Evolutionary conservation across 2,888 invertebrate species (phyloP).

Genomic region (Agelastica alni): DNA sequence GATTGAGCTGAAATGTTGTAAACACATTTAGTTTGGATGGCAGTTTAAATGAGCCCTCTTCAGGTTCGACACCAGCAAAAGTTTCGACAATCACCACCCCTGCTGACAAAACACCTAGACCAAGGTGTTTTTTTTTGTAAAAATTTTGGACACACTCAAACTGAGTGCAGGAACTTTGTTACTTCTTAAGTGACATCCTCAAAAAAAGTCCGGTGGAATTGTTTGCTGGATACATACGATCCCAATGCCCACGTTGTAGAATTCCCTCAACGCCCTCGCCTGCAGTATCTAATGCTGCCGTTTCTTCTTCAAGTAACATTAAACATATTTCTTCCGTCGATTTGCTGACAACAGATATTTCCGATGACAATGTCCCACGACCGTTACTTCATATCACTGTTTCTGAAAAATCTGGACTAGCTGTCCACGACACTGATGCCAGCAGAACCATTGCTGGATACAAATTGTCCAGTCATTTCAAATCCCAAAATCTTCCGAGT

Average conservation of each 20-base stretch:
- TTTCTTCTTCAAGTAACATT: not conserved
- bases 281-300: too few species aligned
- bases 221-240: conserved; percentile 13
- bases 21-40: too few species aligned
- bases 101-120: too few species aligned
- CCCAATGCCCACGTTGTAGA: conserved; percentile 13
- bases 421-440: conserved; percentile 31
- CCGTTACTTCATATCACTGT: conserved; percentile 7
- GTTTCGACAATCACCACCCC: too few species aligned
- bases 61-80: too few species aligned
- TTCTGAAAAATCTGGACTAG: conserved; percentile 16
- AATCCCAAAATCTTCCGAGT: too few species aligned
- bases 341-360: conserved; percentile 6
- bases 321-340: too few species aligned
- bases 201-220: too few species aligned
- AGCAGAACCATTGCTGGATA: conserved; percentile 20
- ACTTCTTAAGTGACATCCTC: conserved; percentile 1
- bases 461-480: too few species aligned
- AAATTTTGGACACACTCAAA: conserved; percentile 19
- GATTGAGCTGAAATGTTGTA: too few species aligned
- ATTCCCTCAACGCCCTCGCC: too few species aligned
- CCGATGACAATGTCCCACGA: not conserved
- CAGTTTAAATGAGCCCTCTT: too few species aligned
- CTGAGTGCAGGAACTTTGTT: conserved; percentile 14
- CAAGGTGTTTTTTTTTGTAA: conserved; percentile 9